These are phyloP conservation scores for Mionectes macconnelli DNA, from an alignment of 2,113 vertebrate genomes.

Conservation along the genomic window DNA sequence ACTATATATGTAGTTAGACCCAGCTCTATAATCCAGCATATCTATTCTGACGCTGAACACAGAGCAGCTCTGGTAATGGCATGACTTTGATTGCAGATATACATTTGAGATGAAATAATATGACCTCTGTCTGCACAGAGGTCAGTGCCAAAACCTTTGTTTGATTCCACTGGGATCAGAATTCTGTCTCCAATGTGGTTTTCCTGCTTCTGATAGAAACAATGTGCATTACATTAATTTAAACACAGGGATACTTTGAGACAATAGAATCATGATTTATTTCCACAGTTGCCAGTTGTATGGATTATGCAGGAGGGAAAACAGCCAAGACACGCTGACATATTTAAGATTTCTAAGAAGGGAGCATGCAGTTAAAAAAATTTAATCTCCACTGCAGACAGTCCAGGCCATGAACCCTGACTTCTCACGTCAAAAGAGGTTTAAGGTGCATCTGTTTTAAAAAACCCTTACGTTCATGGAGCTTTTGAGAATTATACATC, in stretches of 20 bases:
- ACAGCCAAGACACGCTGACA: background rate
- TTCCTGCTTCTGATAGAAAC: background rate
- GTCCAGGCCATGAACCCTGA: background rate
- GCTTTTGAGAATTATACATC: background rate
- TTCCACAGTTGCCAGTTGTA: background rate
- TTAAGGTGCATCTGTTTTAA: background rate
- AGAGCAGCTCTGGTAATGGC: background rate
- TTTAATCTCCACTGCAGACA: background rate
- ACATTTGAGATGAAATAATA: background rate
- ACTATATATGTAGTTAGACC: background rate
- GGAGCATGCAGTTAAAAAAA: background rate
- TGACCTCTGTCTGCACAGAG: background rate
- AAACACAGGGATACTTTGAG: background rate
- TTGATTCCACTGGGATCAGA: background rate
- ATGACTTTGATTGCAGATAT: background rate
- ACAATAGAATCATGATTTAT: slow-evolving; percentile 8
- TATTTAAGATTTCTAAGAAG: background rate
- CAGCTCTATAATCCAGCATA: background rate
- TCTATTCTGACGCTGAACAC: background rate
- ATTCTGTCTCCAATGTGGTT: background rate
- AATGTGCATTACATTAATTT: background rate
- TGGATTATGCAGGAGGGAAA: background rate
- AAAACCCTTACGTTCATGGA: background rate
- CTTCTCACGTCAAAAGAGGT: background rate
- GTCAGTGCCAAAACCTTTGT: background rate